Percentiles rank a stretch among this genome's conserved stretches.
Evolutionary conservation across 2,797 vertebrate genomes (phyloP).

Genomic region (Acropternis orthonyx): DNA sequence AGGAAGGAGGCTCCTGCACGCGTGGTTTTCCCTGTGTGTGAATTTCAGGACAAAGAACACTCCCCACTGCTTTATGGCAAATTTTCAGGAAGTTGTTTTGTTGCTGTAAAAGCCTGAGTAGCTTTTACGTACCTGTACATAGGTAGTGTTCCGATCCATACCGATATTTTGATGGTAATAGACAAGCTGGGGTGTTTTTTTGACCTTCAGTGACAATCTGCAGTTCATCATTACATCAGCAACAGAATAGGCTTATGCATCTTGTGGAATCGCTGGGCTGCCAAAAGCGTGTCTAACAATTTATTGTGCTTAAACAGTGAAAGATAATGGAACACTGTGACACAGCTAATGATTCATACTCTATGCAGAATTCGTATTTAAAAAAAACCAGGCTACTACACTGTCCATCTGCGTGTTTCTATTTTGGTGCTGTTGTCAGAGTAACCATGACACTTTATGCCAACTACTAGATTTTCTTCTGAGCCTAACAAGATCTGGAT

Average conservation of each 20-base stretch:
- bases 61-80: background rate
- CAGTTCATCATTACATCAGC: background rate
- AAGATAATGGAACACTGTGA: background rate
- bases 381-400: background rate
- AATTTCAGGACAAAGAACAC: background rate
- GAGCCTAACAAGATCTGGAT: background rate
- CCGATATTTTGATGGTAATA: background rate
- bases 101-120: background rate
- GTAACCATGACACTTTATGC: background rate
- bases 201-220: rapidly evolving
- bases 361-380: background rate
- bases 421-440: constrained; percentile 3
- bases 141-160: background rate
- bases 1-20: background rate
- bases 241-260: background rate
- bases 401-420: constrained; percentile 24
- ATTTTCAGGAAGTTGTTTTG: background rate
- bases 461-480: background rate
- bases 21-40: background rate
- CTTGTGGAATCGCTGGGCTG: background rate
- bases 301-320: background rate
- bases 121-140: background rate
- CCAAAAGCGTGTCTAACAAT: background rate
- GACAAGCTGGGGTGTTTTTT: background rate
- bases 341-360: background rate